Conservation (phyloP, 2,888 invertebrate genomes). For the Eubasilissa splendida region DNA sequence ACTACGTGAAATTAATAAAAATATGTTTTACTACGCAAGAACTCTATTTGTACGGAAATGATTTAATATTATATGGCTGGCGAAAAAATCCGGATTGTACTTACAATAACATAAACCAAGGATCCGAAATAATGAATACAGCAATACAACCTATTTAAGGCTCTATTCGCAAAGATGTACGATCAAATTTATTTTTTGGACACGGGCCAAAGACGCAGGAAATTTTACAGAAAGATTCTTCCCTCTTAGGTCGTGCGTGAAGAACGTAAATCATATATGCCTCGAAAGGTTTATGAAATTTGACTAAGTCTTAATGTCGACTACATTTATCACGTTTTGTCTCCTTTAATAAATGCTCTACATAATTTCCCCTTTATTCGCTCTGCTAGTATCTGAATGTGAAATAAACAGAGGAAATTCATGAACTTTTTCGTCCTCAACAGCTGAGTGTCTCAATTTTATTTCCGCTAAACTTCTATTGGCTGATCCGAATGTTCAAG, state of each 20-base stretch:
- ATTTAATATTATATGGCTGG: no score
- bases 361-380: constrained; percentile 33
- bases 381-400: neutral
- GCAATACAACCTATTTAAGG: neutral
- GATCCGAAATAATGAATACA: no score
- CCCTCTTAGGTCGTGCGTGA: constrained; percentile 19
- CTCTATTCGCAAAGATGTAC: constrained; percentile 1
- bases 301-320: constrained; percentile 31
- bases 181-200: constrained; percentile 20
- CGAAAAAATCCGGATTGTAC: no score
- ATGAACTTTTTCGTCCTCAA: no score
- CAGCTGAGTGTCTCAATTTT: no score
- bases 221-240: constrained; percentile 1
- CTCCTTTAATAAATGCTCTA: constrained; percentile 18
- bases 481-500: no score
- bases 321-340: constrained; percentile 39
- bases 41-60: no score
- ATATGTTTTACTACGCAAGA: no score
- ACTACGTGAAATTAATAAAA: no score
- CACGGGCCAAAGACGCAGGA: neutral
- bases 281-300: constrained; percentile 35
- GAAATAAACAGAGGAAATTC: constrained; percentile 15
- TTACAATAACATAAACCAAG: no score
- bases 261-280: constrained; percentile 25
- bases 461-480: no score